Percentiles rank a stretch among this genome's conserved stretches.
Conservation (phyloP, 2,888 invertebrate genomes). For the Drosophila cognata region DNA sequence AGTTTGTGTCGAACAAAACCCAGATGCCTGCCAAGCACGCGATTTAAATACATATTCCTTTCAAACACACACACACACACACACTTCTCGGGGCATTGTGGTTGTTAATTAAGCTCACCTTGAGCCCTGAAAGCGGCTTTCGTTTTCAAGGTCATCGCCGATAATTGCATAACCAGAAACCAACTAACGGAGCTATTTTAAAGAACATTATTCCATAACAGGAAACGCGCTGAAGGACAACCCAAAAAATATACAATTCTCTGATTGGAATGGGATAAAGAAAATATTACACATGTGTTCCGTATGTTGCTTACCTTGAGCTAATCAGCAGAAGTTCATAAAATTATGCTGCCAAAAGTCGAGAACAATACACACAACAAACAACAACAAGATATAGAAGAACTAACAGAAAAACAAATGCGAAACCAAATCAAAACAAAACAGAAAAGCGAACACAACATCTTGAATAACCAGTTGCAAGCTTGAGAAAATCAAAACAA, state of each 20-base stretch:
- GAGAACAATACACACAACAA: constrained; percentile 12
- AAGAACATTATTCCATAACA: background rate
- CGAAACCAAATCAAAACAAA: constrained; percentile 53
- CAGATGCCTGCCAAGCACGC: constrained; percentile 58
- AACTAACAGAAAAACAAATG: constrained; percentile 38
- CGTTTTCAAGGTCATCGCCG: constrained; percentile 68
- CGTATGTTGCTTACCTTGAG: background rate
- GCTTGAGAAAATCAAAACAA: constrained; percentile 70
- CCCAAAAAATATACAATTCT: background rate
- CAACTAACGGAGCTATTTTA: constrained; percentile 11
- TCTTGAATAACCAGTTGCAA: constrained; percentile 70
- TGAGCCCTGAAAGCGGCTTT: constrained; percentile 51
- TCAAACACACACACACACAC: constrained; percentile 9
- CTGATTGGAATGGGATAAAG: background rate
- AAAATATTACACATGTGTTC: constrained; percentile 40
- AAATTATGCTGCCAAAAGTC: constrained; percentile 11
- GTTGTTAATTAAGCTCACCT: constrained; percentile 77
- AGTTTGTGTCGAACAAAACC: constrained; percentile 19
- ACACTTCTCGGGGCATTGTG: constrained; percentile 44
- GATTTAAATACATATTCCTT: constrained; percentile 52
- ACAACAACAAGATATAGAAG: constrained; percentile 13
- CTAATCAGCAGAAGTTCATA: constrained; percentile 5
- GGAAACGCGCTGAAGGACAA: background rate
- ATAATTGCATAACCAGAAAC: constrained; percentile 59
- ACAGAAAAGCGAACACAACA: constrained; percentile 33